Evolutionary conservation across 2,888 invertebrate genomes (phyloP), one percentile per base, ranked within the genome.

Genomic region (Adelognathus sp.): DNA sequence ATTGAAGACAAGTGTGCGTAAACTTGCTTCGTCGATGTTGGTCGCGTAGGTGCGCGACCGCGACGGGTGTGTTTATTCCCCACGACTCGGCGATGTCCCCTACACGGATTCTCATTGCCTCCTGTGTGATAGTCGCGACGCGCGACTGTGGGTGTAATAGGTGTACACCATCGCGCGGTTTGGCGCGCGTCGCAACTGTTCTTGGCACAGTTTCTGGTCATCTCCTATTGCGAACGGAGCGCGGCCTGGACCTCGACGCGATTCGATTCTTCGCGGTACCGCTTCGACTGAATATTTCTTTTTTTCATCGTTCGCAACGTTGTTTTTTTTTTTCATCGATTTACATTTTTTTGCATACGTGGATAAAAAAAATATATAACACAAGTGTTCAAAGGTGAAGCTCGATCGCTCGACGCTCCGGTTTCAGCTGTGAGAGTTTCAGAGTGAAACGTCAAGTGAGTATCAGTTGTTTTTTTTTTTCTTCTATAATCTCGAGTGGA

Each of bases 151-250:
- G 69, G 76, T 73, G 80, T 78, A 70, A 70, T 85, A 83, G 83
- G 84, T 83, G 82, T 82, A 83, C 75, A 80, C 83, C 82, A 81
- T 82, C 77, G 80, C 80, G 69, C 80, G 70, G 72, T 81, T 77
- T 84, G 81, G 82, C 82, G 82, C 82, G 76, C 81, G 79, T 79
- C 82, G 76, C 79, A n/a, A 81, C 86, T 85, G 88, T 88, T 90
- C 90, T 90, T 90, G 90, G 90, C 90, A 90, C 90, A 90, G 90
- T 90, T 90, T 90, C 90, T 88, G 86, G 84, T 85, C 89, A 89
- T 89, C 90, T 89, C 86, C 86, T 88, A 88, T 88, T 86, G 88
- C 86, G 89, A 87, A 81, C 88, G 86, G 86, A 87, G 77, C 82
- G 80, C 84, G 82, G n/a, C n/a, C 82, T 83, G 82, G 81, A 78